These are phyloP conservation scores for Acanthopleura granulata DNA, from an alignment of 2,888 invertebrate species.

Conservation along the genomic window DNA sequence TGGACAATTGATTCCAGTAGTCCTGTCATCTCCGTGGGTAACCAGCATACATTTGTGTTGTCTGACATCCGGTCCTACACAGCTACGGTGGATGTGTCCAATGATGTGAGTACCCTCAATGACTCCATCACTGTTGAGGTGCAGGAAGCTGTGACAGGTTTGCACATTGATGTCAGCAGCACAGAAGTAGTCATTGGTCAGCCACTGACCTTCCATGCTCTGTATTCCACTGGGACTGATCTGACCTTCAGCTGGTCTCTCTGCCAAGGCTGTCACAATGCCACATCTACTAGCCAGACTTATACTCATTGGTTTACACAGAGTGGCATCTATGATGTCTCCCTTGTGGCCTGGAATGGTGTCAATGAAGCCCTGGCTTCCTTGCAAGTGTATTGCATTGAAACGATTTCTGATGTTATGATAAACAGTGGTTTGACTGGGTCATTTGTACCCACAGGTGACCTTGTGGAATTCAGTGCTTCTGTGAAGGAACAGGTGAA, in stretches of 20 bases:
- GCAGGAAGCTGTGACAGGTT: not conserved
- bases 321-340: not conserved
- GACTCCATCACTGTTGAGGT: not conserved
- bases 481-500: not conserved
- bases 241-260: not conserved
- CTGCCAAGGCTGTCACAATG: not conserved
- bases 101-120: not conserved
- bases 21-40: not conserved
- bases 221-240: not conserved
- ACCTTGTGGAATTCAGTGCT: not conserved
- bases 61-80: not conserved
- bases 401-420: not conserved
- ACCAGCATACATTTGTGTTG: not conserved
- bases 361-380: not conserved
- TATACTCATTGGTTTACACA: not conserved
- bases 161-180: not conserved
- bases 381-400: not conserved
- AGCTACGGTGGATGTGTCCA: not conserved
- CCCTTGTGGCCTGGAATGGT: not conserved
- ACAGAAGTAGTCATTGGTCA: not conserved
- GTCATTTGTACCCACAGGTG: not conserved
- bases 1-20: conserved; percentile 1
- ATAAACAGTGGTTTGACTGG: not conserved
- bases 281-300: not conserved
- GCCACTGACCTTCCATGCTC: not conserved